A percentile compares a stretch with the other conserved stretches of the same genome.
Evolutionary conservation across 2,113 vertebrate genomes (phyloP).

Genomic region (Lasiurus borealis): DNA sequence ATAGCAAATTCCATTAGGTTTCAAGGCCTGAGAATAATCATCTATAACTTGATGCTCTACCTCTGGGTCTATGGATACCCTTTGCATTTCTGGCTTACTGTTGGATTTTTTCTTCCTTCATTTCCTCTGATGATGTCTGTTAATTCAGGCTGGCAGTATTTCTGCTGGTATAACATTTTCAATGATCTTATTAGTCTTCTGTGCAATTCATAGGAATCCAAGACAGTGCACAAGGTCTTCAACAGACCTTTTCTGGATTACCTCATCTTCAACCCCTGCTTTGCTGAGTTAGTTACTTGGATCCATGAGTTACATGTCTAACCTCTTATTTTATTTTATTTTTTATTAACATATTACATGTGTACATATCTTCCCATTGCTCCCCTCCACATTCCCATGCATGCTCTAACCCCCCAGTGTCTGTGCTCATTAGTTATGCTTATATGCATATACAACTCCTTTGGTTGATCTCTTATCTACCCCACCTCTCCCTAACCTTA

Average conservation of each 20-base stretch:
- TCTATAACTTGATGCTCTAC: not conserved
- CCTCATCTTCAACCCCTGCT: not conserved
- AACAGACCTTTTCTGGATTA: not conserved
- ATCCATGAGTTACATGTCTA: not conserved
- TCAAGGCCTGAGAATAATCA: not conserved
- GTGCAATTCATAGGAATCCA: not conserved
- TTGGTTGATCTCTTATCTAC: too few relatives aligned
- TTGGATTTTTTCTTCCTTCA: not conserved
- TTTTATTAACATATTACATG: too few relatives aligned
- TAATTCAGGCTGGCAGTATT: not conserved
- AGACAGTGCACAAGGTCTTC: not conserved
- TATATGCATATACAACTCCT: too few relatives aligned
- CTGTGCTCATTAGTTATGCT: too few relatives aligned
- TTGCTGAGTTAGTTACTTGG: not conserved
- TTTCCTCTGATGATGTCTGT: not conserved
- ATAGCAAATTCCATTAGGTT: constrained; percentile 8
- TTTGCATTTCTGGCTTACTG: not conserved
- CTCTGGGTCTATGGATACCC: not conserved
- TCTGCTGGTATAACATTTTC: not conserved
- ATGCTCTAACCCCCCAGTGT: too few relatives aligned
- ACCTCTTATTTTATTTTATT: not conserved
- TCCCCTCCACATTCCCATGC: too few relatives aligned
- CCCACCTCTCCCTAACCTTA: too few relatives aligned
- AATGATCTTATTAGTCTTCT: not conserved
- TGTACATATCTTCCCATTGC: too few relatives aligned